Base-by-base conservation (phyloP, 2,797 vertebrate genomes). In the Ptychadena robeensis region DNA sequence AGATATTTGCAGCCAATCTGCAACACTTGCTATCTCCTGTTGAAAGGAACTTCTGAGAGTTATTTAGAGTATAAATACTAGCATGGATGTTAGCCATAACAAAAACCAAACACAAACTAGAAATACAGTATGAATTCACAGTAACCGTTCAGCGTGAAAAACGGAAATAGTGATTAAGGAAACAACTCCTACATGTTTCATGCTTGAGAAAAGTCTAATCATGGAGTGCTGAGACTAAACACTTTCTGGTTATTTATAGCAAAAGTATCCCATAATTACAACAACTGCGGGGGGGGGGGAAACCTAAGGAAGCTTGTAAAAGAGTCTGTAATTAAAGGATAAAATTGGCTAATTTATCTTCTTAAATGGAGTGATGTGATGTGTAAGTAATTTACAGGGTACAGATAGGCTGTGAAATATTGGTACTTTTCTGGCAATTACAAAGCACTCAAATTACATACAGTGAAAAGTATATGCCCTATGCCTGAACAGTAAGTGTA, bases 161-260 rank as follows among this genome's bases (percentile, higher is more conserved):
- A 12, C 30, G n/a, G 65, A 79, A 69, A 69, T 14, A 37, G 76
- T 79, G 31, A 79, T 79, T 68, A 68, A 28, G 40, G 64, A 78
- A 79, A 79, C 75, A 77, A 77, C 63, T 48, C 75, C 63, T 77
- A 53, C 65, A 57, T 79, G 66, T 69, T 66, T 79, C 65, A 79
- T 57, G 44, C 44, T 57, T 44, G 18, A 35, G 74, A 77, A 66
- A 66, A 69, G 65, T 31, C 12, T 57, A 79, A 79, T 79, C 76
- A 69, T 15, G 9, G 67, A 79, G 76, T 79, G 31, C 40, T 44
- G 44, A 79, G 76, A 79, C 76, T 68, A 79, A 79, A 79, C 76
- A 79, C 76, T 79, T 78, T 68, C 44, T 57, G 31, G 76, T 79
- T 79, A 79, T 79, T 79, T 79, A 79, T 79, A 79, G 76, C 76